A percentile compares a stretch with the other conserved stretches of the same genome.
These are phyloP conservation scores for Melanocharis versteri DNA, from an alignment of 2,113 vertebrate genomes.

Conservation along the genomic window DNA sequence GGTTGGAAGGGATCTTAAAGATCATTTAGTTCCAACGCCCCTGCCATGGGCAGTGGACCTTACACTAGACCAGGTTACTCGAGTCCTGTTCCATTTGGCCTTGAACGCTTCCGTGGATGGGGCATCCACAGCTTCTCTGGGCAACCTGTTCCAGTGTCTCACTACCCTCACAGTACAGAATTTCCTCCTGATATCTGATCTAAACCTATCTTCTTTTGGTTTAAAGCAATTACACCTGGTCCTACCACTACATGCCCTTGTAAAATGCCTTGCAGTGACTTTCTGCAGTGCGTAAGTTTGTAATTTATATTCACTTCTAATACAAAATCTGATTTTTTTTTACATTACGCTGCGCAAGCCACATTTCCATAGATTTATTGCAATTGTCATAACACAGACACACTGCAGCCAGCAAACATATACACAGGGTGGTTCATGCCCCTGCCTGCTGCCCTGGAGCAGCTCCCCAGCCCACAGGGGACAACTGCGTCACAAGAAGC, in stretches of 20 bases:
- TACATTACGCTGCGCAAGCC: not conserved
- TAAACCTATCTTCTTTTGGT: not conserved
- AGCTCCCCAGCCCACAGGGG: not conserved
- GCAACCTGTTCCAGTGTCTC: not conserved
- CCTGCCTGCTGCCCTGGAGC: not conserved
- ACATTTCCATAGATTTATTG: not conserved
- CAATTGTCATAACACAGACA: not conserved
- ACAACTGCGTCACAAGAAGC: fast-evolving
- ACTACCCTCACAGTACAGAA: not conserved
- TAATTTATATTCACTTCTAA: conserved; percentile 40
- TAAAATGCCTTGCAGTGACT: not conserved
- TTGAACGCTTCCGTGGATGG: not conserved
- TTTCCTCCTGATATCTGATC: not conserved
- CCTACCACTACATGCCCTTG: not conserved
- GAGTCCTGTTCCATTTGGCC: not conserved
- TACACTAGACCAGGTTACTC: not conserved
- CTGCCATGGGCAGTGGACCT: not conserved
- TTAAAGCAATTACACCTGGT: not conserved
- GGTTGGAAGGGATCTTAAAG: not conserved
- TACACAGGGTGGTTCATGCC: not conserved
- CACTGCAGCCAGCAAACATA: fast-evolving
- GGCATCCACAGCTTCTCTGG: not conserved
- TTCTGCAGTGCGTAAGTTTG: not conserved
- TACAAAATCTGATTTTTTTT: not conserved
- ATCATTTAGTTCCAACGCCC: not conserved